A percentile compares a stretch with the other conserved stretches of the same genome.
These are phyloP conservation scores for Myotis myotis DNA, from an alignment of 2,797 vertebrate genomes.

Conservation along the genomic window DNA sequence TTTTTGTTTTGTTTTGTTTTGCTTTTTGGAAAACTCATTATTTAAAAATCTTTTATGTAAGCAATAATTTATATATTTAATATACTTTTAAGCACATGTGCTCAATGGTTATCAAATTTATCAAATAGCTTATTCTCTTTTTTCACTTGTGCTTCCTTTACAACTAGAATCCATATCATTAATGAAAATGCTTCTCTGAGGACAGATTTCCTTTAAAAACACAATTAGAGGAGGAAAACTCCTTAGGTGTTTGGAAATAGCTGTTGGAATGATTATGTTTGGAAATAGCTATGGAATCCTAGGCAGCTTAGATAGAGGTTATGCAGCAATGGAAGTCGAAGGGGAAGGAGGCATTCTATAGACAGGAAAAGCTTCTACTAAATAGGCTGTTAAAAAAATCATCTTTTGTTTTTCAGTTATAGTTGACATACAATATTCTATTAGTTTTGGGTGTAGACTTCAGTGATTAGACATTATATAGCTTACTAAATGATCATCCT, in stretches of 20 bases:
- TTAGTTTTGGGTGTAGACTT: background rate
- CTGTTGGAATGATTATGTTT: background rate
- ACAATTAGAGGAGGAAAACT: background rate
- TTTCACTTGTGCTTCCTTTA: background rate
- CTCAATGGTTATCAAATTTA: background rate
- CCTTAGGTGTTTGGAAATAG: background rate
- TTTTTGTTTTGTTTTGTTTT: background rate
- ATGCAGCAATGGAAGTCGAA: background rate
- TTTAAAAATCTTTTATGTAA: background rate
- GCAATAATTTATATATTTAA: background rate
- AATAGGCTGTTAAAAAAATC: background rate
- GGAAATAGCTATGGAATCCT: background rate
- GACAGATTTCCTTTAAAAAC: constrained; percentile 11
- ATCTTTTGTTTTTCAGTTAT: background rate
- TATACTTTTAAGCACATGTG: background rate
- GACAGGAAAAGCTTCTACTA: background rate
- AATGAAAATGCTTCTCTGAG: background rate
- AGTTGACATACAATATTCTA: background rate
- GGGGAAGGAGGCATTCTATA: background rate
- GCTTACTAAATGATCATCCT: background rate
- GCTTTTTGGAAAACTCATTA: background rate
- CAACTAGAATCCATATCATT: background rate
- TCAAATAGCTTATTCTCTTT: background rate
- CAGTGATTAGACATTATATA: background rate
- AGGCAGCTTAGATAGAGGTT: background rate